Percentiles rank a stretch among this genome's conserved stretches.
Evolutionary conservation across 2,113 vertebrate species (phyloP).

Genomic region (Coturnix japonica): DNA sequence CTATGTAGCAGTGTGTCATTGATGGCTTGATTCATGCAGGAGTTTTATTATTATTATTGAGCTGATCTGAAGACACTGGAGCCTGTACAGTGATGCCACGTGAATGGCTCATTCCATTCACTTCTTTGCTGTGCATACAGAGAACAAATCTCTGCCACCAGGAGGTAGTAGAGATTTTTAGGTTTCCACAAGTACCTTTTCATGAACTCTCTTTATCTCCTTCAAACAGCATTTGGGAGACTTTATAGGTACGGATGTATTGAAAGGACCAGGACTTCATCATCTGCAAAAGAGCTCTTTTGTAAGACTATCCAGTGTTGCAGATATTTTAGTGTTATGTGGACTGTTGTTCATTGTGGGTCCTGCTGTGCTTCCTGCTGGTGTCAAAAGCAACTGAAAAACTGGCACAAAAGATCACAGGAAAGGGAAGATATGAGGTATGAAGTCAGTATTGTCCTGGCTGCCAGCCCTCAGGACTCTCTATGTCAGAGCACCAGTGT

Average conservation of each 20-base stretch:
- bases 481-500: neutral
- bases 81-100: neutral
- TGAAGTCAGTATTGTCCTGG: neutral
- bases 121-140: neutral
- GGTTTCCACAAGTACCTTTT: neutral
- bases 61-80: neutral
- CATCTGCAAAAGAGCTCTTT: neutral
- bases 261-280: neutral
- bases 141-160: neutral
- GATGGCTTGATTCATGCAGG: neutral
- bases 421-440: neutral
- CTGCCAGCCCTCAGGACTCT: neutral
- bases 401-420: fast-evolving
- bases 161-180: slow-evolving; percentile 43
- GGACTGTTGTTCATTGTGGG: neutral
- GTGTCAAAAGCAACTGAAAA: neutral
- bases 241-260: neutral
- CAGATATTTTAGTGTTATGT: neutral
- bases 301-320: neutral
- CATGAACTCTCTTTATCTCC: neutral
- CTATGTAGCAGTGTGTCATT: neutral
- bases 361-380: neutral
- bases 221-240: neutral
- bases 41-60: too few species aligned
- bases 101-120: neutral